A percentile compares a stretch with the other conserved stretches of the same genome.
Evolutionary conservation across 2,888 invertebrate species (phyloP).

Genomic region (Campopleginae sp.): DNA sequence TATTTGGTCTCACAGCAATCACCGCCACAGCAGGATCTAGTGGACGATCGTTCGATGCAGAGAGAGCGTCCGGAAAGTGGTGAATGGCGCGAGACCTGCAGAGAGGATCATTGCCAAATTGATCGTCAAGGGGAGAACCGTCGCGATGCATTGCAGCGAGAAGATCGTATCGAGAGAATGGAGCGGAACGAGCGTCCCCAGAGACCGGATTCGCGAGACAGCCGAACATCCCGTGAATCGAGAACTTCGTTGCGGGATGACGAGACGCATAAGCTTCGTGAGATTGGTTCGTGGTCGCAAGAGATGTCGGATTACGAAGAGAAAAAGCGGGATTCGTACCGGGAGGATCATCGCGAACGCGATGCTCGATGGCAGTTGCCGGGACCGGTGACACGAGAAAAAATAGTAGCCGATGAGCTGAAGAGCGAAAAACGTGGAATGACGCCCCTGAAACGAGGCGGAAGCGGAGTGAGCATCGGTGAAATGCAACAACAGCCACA

Average conservation of each 20-base stretch:
- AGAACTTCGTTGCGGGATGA: constrained; percentile 82
- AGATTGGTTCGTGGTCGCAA: constrained; percentile 80
- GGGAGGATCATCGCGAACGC: constrained; percentile 79
- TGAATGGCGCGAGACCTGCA: constrained; percentile 80
- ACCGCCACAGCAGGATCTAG: constrained; percentile 74
- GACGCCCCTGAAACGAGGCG: constrained; percentile 85
- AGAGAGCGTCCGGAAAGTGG: constrained; percentile 75
- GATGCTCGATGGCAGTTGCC: constrained; percentile 83
- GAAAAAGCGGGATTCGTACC: constrained; percentile 80
- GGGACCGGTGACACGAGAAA: constrained; percentile 87
- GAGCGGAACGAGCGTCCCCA: constrained; percentile 86
- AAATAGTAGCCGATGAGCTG: constrained; percentile 86
- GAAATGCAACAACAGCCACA: constrained; percentile 68
- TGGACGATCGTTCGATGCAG: constrained; percentile 75
- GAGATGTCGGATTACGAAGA: constrained; percentile 82
- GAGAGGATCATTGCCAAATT: constrained; percentile 74
- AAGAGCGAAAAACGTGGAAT: constrained; percentile 85
- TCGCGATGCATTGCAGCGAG: constrained; percentile 72
- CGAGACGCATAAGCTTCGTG: constrained; percentile 76
- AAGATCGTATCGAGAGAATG: constrained; percentile 79
- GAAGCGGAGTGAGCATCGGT: constrained; percentile 55
- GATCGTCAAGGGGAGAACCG: constrained; percentile 76
- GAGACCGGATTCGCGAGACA: constrained; percentile 87
- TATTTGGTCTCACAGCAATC: constrained; percentile 54
- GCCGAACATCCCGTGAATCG: constrained; percentile 86